Conservation (phyloP, 2,113 vertebrate genomes). For the Xiphophorus hellerii region DNA sequence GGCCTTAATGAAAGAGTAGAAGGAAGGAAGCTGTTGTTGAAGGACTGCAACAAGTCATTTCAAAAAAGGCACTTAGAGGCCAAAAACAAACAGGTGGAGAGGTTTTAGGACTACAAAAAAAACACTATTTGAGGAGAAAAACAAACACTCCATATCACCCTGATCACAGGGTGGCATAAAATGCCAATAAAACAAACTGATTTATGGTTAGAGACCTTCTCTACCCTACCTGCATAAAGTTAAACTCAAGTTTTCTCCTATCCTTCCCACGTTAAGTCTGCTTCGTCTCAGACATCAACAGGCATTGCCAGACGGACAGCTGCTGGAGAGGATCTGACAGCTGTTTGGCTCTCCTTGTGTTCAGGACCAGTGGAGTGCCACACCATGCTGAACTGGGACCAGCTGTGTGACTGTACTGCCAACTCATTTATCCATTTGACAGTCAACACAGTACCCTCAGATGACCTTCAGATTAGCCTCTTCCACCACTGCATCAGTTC, state of each 20-base stretch:
- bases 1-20: too few species aligned
- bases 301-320: neutral
- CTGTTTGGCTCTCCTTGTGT: neutral
- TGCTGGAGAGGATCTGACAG: neutral
- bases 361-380: neutral
- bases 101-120: too few species aligned
- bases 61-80: too few species aligned
- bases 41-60: too few species aligned
- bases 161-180: too few species aligned
- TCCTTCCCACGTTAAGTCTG: neutral
- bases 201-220: neutral
- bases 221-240: neutral
- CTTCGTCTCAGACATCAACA: neutral
- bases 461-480: neutral
- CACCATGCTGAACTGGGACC: neutral
- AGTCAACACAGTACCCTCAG: neutral
- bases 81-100: too few species aligned
- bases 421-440: neutral
- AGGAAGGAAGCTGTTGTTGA: too few species aligned
- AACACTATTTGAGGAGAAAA: too few species aligned
- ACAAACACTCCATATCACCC: too few species aligned
- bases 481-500: neutral
- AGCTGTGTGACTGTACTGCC: neutral
- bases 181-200: too few species aligned
- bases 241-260: neutral